These are phyloP conservation scores for Melozone crissalis DNA, from an alignment of 2,113 vertebrate genomes.

Conservation along the genomic window DNA sequence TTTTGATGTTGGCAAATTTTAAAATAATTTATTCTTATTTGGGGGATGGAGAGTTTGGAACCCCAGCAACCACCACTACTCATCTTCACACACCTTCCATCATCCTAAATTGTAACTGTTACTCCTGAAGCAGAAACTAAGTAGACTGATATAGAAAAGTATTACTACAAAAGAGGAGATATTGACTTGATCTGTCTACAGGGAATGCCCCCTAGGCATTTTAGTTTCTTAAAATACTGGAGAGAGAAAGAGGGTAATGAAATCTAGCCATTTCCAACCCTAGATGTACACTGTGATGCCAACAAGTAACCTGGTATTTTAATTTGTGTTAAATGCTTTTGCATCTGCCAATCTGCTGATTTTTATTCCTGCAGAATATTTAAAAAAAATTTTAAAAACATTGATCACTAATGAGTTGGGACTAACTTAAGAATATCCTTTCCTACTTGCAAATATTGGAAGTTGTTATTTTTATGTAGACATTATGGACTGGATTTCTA, in stretches of 20 bases:
- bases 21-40: not conserved
- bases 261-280: not conserved
- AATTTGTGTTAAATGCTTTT: not conserved
- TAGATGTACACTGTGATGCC: not conserved
- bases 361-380: not conserved
- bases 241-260: not conserved
- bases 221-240: not conserved
- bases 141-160: not conserved
- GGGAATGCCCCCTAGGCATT: not conserved
- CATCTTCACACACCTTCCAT: not conserved
- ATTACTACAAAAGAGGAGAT: not conserved
- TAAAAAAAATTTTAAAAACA: not conserved
- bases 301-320: not conserved
- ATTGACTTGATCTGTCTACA: not conserved
- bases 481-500: not conserved
- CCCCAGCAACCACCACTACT: not conserved
- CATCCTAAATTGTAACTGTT: not conserved
- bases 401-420: not conserved
- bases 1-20: not conserved
- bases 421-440: not conserved
- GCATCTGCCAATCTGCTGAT: not conserved
- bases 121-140: not conserved
- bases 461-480: not conserved
- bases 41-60: not conserved
- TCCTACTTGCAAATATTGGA: not conserved